Evolutionary conservation across 2,888 invertebrate genomes (phyloP), one percentile per base, ranked within the genome.

Genomic region (Heliconius aoede): DNA sequence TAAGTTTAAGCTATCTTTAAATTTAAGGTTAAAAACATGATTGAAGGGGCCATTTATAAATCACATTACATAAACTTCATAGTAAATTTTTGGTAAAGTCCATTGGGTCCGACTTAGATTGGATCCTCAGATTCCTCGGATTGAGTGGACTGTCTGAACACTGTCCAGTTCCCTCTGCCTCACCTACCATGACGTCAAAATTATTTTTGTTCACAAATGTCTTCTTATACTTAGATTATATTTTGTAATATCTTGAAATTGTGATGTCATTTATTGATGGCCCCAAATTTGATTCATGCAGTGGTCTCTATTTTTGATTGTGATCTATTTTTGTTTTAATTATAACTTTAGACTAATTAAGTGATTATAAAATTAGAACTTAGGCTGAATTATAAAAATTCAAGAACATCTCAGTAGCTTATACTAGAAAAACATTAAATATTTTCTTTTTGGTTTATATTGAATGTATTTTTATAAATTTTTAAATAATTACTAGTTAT

Each of bases 1-100:
- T 95, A 90, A 89, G 80, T 18, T 72, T 55, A 65, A 79, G 28
- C 60, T 67, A 62, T 40, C 18, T 72, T 21, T 73, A 73, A 55
- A 61, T 64, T 62, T 28, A 65, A 73, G 62, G 32, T 51, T 60
- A 69, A 71, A 62, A 62, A 46, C 51, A 74, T 28, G 51, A 46
- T 69, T 21, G 51, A 51, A 55, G 3, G 55, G 55, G 9, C n/a
- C 55, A 55, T 55, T n/a, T n/a, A n/a, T 55, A n/a, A 55, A n/a
- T n/a, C 9, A n/a, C 9, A 3, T 55, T 9, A 46, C 7, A 18
- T 46, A 18, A 46, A 46, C 46, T 18, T 46, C 18, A 46, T 15
- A 46, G 18, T 46, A 46, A 15, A 18, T 5, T 18, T 1, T 46
- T 18, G 18, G 18, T 18, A 5, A 46, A 46, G 18, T 40, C 1